These are phyloP conservation scores for Drepana arcuata DNA, from an alignment of 1,140 invertebrate genomes.

Conservation along the genomic window DNA sequence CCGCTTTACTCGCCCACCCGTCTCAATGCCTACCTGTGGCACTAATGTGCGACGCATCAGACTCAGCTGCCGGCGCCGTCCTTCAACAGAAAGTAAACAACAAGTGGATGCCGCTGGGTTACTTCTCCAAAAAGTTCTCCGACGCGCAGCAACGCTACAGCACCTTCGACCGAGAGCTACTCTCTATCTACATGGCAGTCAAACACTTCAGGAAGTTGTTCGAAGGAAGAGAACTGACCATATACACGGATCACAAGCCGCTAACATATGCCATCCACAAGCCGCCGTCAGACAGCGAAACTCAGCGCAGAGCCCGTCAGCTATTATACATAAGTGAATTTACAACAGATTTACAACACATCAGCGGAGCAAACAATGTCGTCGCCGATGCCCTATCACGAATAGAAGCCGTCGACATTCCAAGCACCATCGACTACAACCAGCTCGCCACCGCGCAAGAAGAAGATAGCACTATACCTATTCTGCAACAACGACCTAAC, in stretches of 20 bases:
- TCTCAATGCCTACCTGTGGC: neutral
- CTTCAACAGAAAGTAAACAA: neutral
- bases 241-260: neutral
- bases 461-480: too few relatives aligned
- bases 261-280: neutral
- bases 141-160: slow-evolving; percentile 1
- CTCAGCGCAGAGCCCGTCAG: neutral
- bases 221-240: neutral
- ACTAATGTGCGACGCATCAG: slow-evolving; percentile 3
- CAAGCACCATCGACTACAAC: neutral
- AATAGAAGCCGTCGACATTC: neutral
- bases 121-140: slow-evolving; percentile 2
- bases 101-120: slow-evolving; percentile 1
- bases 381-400: neutral
- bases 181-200: neutral
- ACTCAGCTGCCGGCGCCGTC: slow-evolving; percentile 1
- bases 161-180: neutral
- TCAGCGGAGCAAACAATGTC: neutral
- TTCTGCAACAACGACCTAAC: neutral
- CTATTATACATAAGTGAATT: neutral
- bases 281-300: neutral
- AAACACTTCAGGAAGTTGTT: neutral
- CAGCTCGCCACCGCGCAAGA: neutral
- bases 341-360: neutral
- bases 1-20: neutral